A percentile compares a stretch with the other conserved stretches of the same genome.
These are phyloP conservation scores for Pitangus sulphuratus DNA, from an alignment of 2,797 vertebrate species.

Conservation along the genomic window DNA sequence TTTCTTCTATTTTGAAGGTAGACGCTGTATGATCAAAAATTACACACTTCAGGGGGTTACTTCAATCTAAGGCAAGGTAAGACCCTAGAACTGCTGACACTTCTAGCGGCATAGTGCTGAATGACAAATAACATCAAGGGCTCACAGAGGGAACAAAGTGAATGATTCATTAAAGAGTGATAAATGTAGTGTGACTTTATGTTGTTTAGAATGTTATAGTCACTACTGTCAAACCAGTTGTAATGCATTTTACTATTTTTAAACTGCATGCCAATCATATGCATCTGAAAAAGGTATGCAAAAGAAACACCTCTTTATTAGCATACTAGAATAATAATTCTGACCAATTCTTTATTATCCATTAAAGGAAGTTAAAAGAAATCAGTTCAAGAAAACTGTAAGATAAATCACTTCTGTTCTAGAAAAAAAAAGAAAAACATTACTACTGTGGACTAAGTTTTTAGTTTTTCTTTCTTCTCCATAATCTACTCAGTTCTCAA, in stretches of 20 bases:
- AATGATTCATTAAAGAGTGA: conserved; percentile 76
- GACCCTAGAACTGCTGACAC: conserved; percentile 72
- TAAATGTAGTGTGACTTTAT: conserved; percentile 63
- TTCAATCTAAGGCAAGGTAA: conserved; percentile 13
- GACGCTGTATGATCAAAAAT: conserved; percentile 65
- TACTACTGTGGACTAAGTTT: not conserved
- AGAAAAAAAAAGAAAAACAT: not conserved
- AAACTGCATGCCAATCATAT: conserved; percentile 52
- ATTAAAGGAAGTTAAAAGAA: not conserved
- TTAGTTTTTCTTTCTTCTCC: not conserved
- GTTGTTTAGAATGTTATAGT: conserved; percentile 48
- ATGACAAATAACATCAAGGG: conserved; percentile 74
- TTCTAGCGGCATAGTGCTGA: conserved; percentile 74
- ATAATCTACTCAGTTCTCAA: not conserved
- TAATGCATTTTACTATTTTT: conserved; percentile 60
- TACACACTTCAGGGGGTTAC: conserved; percentile 42
- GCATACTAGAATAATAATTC: conserved; percentile 28
- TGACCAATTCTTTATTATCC: conserved; percentile 27
- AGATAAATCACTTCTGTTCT: not conserved
- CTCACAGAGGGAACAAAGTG: conserved; percentile 55
- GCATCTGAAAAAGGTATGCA: conserved; percentile 24
- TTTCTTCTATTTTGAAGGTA: conserved; percentile 43
- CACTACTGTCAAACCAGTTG: conserved; percentile 27
- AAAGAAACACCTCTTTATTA: conserved; percentile 50
- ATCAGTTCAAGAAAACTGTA: not conserved